Conservation (phyloP, 2,113 vertebrate genomes). For the Bombycilla garrulus region DNA sequence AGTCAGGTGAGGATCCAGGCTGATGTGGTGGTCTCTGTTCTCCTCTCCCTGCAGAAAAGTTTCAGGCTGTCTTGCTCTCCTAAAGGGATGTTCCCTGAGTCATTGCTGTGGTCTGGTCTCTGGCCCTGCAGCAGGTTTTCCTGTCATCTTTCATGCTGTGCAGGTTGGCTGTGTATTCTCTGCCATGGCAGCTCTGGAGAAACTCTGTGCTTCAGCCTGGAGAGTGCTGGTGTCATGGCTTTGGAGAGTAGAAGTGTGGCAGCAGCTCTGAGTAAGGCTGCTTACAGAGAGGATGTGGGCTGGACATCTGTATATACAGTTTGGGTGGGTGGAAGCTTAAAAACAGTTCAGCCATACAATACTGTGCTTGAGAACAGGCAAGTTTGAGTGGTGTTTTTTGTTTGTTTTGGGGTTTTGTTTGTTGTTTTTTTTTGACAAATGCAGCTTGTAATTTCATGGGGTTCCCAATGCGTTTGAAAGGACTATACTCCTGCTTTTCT, state of each 20-base stretch:
- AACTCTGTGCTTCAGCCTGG: background rate
- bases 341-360: background rate
- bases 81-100: background rate
- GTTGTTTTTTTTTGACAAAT: background rate
- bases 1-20: background rate
- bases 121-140: background rate
- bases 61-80: background rate
- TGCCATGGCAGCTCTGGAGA: background rate
- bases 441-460: background rate
- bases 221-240: accelerated
- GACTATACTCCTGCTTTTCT: background rate
- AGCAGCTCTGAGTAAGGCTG: background rate
- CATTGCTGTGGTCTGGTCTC: background rate
- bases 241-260: background rate
- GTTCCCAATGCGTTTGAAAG: background rate
- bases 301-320: background rate
- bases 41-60: no score
- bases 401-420: background rate
- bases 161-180: background rate
- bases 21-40: background rate
- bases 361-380: background rate
- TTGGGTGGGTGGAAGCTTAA: background rate
- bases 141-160: accelerated
- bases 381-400: no score
- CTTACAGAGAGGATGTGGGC: background rate